These are phyloP conservation scores for Galeruca laticollis DNA, from an alignment of 2,888 invertebrate genomes.

Conservation along the genomic window DNA sequence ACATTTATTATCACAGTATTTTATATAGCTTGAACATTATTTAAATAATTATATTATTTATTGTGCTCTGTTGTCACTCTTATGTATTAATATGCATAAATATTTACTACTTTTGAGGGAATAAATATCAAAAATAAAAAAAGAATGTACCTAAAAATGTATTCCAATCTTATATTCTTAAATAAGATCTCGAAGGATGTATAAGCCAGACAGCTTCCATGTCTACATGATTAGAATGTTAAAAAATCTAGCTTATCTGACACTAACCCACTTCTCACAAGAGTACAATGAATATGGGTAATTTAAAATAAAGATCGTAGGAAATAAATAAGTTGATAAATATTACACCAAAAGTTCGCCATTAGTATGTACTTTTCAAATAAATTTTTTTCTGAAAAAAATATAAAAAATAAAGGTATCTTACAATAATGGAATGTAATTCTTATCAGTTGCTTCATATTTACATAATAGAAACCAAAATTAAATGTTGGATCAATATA, in stretches of 20 bases:
- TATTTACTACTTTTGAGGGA: background rate
- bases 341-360: background rate
- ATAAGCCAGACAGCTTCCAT: too few species aligned
- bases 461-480: background rate
- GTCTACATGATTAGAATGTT: too few species aligned
- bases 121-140: background rate
- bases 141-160: background rate
- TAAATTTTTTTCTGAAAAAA: too few species aligned
- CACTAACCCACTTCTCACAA: background rate
- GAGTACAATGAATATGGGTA: background rate
- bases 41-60: background rate
- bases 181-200: too few species aligned
- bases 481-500: background rate
- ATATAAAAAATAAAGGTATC: too few species aligned
- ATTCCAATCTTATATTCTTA: too few species aligned
- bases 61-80: background rate
- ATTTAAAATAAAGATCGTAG: background rate
- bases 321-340: background rate
- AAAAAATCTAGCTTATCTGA: background rate
- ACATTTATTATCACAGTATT: constrained; percentile 9
- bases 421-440: too few species aligned
- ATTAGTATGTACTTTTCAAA: too few species aligned
- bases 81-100: background rate
- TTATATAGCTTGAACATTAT: background rate
- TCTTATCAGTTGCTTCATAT: background rate